These are phyloP conservation scores for Verasper variegatus DNA, from an alignment of 2,113 vertebrate genomes.

Conservation along the genomic window DNA sequence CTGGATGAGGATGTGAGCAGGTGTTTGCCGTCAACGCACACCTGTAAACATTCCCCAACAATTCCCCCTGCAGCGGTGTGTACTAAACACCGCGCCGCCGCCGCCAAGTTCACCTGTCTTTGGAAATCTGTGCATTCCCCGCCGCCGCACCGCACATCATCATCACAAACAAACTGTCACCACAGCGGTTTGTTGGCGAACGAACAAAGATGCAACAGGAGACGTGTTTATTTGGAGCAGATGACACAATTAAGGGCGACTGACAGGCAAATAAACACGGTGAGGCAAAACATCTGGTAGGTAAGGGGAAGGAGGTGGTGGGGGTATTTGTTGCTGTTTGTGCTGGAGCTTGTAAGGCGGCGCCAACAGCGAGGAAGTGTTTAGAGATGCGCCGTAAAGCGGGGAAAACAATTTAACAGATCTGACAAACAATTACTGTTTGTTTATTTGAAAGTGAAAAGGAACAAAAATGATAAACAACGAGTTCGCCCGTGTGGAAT, in stretches of 20 bases:
- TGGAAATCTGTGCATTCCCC: constrained; percentile 20
- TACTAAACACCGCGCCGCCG: constrained; percentile 20
- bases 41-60: constrained; percentile 70
- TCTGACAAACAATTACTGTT: constrained; percentile 49
- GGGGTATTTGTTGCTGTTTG: constrained; percentile 34
- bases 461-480: constrained; percentile 3
- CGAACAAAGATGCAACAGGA: constrained; percentile 76
- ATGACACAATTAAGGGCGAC: constrained; percentile 70
- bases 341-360: background rate
- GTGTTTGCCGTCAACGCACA: constrained; percentile 60
- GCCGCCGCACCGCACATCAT: constrained; percentile 9
- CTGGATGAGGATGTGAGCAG: constrained; percentile 55
- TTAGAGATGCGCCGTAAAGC: background rate
- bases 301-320: background rate
- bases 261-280: constrained; percentile 73
- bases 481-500: background rate
- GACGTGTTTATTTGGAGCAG: constrained; percentile 71
- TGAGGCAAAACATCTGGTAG: constrained; percentile 56
- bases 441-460: constrained; percentile 25
- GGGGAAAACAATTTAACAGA: constrained; percentile 27
- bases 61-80: constrained; percentile 45
- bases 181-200: constrained; percentile 49
- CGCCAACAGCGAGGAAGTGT: constrained; percentile 8
- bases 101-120: constrained; percentile 26
- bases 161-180: constrained; percentile 56